phyloP scores from a whole-genome alignment of 92 coral and sea anemone species.

The Parazoanthus darwini region DNA sequence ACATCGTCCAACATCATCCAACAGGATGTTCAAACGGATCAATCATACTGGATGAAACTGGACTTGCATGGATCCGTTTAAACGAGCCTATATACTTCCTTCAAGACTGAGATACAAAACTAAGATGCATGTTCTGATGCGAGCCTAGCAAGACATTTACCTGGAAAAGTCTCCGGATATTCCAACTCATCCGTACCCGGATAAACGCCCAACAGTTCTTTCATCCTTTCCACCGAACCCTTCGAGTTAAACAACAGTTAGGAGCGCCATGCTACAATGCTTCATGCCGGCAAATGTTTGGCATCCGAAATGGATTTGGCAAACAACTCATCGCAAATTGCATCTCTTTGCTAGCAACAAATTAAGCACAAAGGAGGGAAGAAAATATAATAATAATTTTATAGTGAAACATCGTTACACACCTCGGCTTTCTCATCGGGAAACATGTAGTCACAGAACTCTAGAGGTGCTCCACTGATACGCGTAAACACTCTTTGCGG shows the following conservation, averaged over 20 bases:
- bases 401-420: neutral
- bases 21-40: too few species aligned
- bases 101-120: too few species aligned
- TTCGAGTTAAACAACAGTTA: constrained; percentile 23
- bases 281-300: neutral
- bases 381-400: neutral
- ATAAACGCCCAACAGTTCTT: constrained; percentile 70
- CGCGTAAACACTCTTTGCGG: constrained; percentile 89
- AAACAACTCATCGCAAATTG: too few species aligned
- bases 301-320: neutral
- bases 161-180: constrained; percentile 72
- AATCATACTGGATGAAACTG: too few species aligned
- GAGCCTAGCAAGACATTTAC: constrained; percentile 43
- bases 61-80: too few species aligned
- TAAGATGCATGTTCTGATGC: too few species aligned
- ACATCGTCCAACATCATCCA: too few species aligned
- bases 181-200: constrained; percentile 68
- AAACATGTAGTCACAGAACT: constrained; percentile 85
- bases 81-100: too few species aligned
- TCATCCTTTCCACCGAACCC: constrained; percentile 81
- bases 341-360: too few species aligned
- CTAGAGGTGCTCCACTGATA: constrained; percentile 57
- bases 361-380: too few species aligned
- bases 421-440: constrained; percentile 88
- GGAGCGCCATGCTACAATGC: neutral